Evolutionary conservation across 2,888 invertebrate genomes (phyloP).

Genomic region (Osedax frankpressi): DNA sequence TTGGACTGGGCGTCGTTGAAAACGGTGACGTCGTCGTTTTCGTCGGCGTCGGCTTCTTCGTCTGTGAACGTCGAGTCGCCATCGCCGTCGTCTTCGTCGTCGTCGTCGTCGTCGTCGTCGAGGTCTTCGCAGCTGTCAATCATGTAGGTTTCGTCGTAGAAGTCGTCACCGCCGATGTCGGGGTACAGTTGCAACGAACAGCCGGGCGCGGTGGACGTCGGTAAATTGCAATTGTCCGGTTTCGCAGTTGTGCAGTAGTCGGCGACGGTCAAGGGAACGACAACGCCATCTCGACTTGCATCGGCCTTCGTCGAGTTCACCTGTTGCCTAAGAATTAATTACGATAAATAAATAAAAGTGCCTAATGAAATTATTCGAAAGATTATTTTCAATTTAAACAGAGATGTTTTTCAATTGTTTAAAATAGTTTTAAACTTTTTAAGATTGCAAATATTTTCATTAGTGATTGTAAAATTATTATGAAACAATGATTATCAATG

Average conservation of each 20-base stretch:
- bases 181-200: constrained; percentile 70
- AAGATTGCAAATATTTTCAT: no score
- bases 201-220: no score
- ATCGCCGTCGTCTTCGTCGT: constrained; percentile 31
- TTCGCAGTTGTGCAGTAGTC: constrained; percentile 80
- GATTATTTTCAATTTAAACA: no score
- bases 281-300: constrained; percentile 89
- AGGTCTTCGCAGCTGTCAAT: no score
- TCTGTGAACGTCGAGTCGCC: constrained; percentile 32
- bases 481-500: no score
- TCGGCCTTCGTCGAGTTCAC: constrained; percentile 85
- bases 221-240: constrained; percentile 23
- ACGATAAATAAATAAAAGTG: no score
- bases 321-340: constrained; percentile 90
- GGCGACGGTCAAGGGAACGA: constrained; percentile 89
- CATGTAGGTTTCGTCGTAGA: constrained; percentile 60
- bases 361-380: no score
- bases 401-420: no score
- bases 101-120: constrained; percentile 34
- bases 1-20: no score
- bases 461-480: no score
- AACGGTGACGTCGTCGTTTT: constrained; percentile 1
- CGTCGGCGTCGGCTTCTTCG: constrained; percentile 16
- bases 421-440: no score
- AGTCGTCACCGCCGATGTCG: constrained; percentile 78